phyloP scores from a whole-genome alignment of 2,113 vertebrate genomes.

The Anarrhichthys ocellatus region DNA sequence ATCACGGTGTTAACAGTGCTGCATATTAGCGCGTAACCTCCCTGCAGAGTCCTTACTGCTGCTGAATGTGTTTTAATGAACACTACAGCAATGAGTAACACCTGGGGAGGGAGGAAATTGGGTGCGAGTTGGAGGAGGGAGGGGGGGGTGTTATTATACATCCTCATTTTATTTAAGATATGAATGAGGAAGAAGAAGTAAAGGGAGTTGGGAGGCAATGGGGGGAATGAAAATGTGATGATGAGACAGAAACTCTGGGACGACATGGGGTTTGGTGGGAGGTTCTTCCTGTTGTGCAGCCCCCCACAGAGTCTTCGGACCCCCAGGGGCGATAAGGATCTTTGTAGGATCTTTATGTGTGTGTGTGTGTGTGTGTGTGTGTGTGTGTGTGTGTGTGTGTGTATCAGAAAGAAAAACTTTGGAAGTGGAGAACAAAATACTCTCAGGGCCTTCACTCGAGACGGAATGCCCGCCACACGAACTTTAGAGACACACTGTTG shows the following conservation, averaged over 20 bases:
- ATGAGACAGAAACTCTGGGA: conserved; percentile 64
- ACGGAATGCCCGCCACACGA: conserved; percentile 46
- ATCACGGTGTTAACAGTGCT: conserved; percentile 34
- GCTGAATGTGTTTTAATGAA: conserved; percentile 76
- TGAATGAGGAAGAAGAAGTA: conserved; percentile 39
- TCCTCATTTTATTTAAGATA: conserved; percentile 63
- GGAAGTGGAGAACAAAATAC: conserved; percentile 11
- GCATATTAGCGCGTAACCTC: conserved; percentile 65
- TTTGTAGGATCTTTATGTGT: conserved; percentile 41
- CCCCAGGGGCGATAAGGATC: conserved; percentile 40
- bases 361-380: conserved; percentile 29
- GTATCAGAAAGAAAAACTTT: conserved; percentile 30
- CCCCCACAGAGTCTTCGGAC: conserved; percentile 54
- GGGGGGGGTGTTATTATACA: conserved; percentile 38
- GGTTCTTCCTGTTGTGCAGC: conserved; percentile 60
- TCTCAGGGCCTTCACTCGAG: conserved; percentile 30
- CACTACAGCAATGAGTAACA: conserved; percentile 62
- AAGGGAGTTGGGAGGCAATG: conserved; percentile 23
- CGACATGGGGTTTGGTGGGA: conserved; percentile 52
- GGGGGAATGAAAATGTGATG: conserved; percentile 69
- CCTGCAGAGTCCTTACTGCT: conserved; percentile 64
- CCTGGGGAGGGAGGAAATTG: conserved; percentile 70
- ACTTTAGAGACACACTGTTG: conserved; percentile 56
- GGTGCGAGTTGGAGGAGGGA: conserved; percentile 36
- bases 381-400: conserved; percentile 29